Evolutionary conservation across 1,140 invertebrate genomes (phyloP), one percentile per base, ranked within the genome.

Genomic region (Elymnias hypermnestra): DNA sequence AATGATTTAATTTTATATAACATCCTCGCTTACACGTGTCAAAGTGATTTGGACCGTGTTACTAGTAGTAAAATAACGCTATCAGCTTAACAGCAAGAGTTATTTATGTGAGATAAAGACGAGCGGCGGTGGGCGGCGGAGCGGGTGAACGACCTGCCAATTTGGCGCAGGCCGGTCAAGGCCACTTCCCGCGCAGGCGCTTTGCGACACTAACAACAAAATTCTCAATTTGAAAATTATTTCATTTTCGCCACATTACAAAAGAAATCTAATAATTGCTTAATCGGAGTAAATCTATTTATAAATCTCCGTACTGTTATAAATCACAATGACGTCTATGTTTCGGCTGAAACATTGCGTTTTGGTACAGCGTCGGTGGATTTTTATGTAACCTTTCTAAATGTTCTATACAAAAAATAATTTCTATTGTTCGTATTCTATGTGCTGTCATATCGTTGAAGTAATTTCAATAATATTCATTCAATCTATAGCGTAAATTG

Each of bases 101-200:
- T 76, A 74, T 79, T 79, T 74, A 71, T 62, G 54, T 60, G 73
- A 81, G 77, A 76, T 82, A 73, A 71, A 72, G 66, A 62, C 63
- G 70, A 60, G 67, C 59, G 69, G 60, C 57, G 57, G 72, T 75
- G 73, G 72, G 73, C 71, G 76, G 63, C 70, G 70, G 55, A 59
- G 58, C 61, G 69, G 76, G 77, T 85, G 77, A 82, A 82, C 52
- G 77, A 81, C 73, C 82, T 72, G 82, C 68, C 79, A 85, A 82
- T 79, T 85, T 85, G 78, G 82, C 81, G 82, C 82, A 82, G 73
- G 70, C 65, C 73, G 82, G 82, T 85, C 82, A 85, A 85, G 82
- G 82, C 82, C 81, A 68, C 61, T 48, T 53, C 57, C 66, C 72
- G 70, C 74, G 72, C 74, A 69, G 47, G 66, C 75, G 75, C 70